phyloP scores from a whole-genome alignment of 2,113 vertebrate genomes.

The Malurus elegans region DNA sequence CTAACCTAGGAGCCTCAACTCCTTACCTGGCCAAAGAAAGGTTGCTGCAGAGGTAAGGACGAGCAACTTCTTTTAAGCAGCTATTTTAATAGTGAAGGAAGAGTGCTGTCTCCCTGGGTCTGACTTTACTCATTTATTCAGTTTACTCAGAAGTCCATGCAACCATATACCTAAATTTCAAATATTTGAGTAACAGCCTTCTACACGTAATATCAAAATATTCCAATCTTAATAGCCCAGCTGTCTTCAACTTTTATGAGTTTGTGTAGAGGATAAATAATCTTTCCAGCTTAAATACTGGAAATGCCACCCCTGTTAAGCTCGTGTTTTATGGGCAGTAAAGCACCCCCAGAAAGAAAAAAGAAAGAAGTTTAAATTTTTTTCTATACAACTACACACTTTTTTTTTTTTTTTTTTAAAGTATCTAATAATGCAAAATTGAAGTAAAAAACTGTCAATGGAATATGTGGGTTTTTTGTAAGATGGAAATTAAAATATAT shows the following conservation, averaged over 20 bases:
- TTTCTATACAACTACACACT: neutral
- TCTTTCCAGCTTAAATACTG: neutral
- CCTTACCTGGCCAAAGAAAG: neutral
- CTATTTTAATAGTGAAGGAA: neutral
- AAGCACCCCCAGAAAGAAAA: neutral
- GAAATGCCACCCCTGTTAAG: neutral
- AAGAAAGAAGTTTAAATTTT: rapidly evolving
- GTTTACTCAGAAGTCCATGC: neutral
- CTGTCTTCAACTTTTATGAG: neutral
- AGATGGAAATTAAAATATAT: too few species aligned
- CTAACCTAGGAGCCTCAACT: neutral
- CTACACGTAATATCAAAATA: neutral
- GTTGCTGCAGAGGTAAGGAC: neutral
- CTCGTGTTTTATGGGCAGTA: neutral
- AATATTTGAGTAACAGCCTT: neutral
- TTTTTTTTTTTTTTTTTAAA: too few species aligned
- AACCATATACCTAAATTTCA: neutral
- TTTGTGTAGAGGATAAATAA: neutral
- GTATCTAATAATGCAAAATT: too few species aligned
- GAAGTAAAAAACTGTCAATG: too few species aligned
- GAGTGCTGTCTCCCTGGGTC: neutral
- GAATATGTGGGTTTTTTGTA: too few species aligned
- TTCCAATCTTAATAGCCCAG: neutral
- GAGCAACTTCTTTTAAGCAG: neutral
- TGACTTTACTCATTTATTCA: neutral